Base-by-base conservation (phyloP, 2,888 invertebrate species). In the Phalera bucephala region DNA sequence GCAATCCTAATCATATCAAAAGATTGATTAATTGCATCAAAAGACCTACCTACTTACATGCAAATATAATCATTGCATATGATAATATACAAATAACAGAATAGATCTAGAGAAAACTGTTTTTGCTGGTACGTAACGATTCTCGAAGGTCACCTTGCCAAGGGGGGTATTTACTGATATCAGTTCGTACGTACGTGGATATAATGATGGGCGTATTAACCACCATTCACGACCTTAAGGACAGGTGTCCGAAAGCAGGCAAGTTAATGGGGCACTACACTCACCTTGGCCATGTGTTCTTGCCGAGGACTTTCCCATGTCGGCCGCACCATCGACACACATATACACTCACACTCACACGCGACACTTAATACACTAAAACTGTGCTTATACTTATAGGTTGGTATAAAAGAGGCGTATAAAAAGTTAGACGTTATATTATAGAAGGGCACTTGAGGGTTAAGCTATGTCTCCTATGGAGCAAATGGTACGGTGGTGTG, bases 271-370 rank as follows among this genome's bases (percentile, higher is more conserved):
- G 53, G 29, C 51, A 45, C 37, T 40, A 37, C 62, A 83, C 90
- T 89, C 70, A 90, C 90, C 90, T 90, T 90, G 89, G 75, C 90
- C 89, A 84, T 90, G 88, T 90, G 90, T 88, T 88, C 87, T 89
- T 73, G 86, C 88, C 83, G 90, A 90, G 86, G 90, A 90, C 80
- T 90, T 90, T 89, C 90, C 90, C 90, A 90, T 90, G 89, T 83
- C 90, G 89, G 81, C 82, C 88, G 85, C 85, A 88, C 86, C 88
- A 88, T 88, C 80, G 76, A 85, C 85, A 79, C 86, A 80, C 84
- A 76, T 78, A 76, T 67, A 83, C 73, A 75, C 79, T 66, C 77
- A 76, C 80, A 72, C 83, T 67, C 74, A 74, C 82, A 72, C 78
- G 74, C 67, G 60, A 76, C 78, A 80, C 78, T 82, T 78, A 75